A percentile compares a stretch with the other conserved stretches of the same genome.
Conservation (phyloP, 2,797 vertebrate species). For the Chiloscyllium punctatum region DNA sequence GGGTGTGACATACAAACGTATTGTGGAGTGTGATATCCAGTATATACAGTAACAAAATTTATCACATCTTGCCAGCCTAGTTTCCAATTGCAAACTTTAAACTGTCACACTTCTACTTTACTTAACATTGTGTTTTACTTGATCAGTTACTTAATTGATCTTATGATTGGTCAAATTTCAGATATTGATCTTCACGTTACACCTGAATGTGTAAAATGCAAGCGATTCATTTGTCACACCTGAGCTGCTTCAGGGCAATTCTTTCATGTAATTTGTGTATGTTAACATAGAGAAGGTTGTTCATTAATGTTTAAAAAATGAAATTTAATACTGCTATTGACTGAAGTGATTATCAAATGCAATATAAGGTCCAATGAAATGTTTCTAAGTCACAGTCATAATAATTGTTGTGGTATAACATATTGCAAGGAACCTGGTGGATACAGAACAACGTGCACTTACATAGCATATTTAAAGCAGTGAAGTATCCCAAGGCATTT, state of each 20-base stretch:
- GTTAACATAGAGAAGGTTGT: neutral
- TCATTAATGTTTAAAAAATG: neutral
- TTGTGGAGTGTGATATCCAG: neutral
- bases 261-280: neutral
- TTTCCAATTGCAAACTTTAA: neutral
- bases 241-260: neutral
- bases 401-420: neutral
- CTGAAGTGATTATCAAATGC: slow-evolving; percentile 6
- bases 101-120: neutral
- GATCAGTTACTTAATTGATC: neutral
- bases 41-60: neutral
- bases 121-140: neutral
- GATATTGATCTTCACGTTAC: neutral
- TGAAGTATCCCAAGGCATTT: neutral
- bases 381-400: neutral
- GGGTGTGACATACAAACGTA: too few relatives aligned
- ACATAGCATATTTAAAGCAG: neutral
- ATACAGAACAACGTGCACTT: neutral
- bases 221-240: neutral
- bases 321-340: neutral
- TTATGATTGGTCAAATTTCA: neutral
- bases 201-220: neutral
- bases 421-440: neutral
- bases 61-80: neutral
- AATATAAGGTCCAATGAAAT: neutral